Evolutionary conservation across 2,113 vertebrate species (phyloP).

Genomic region (Chionomys nivalis): DNA sequence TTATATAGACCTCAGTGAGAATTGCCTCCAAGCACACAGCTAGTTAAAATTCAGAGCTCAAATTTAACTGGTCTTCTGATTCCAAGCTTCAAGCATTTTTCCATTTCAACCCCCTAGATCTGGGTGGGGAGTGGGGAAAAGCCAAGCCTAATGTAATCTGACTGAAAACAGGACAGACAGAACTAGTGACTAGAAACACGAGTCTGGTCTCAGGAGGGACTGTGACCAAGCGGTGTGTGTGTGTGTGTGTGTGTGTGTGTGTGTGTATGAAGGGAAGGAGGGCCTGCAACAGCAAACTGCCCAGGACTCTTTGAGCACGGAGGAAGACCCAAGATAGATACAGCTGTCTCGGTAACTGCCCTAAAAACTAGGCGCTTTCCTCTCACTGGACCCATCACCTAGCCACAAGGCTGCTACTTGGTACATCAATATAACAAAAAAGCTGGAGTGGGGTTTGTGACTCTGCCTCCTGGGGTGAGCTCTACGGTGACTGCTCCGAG

Average conservation of each 20-base stretch:
- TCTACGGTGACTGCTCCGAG: not conserved
- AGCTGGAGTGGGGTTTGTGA: not conserved
- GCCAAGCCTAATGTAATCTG: not conserved
- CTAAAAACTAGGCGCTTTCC: slow-evolving; percentile 9
- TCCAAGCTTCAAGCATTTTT: slow-evolving; percentile 14
- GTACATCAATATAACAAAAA: not conserved
- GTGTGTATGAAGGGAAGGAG: not conserved
- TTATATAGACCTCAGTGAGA: not conserved
- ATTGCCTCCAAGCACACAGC: not conserved
- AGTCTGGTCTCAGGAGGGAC: not conserved
- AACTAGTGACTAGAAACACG: not conserved
- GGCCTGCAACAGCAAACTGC: not conserved
- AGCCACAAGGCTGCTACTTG: slow-evolving; percentile 10
- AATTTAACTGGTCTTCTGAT: not conserved
- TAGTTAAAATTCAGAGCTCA: not conserved
- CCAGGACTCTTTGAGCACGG: not conserved
- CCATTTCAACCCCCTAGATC: not conserved
- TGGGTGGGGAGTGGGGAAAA: not conserved
- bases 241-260: not conserved
- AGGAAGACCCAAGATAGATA: not conserved
- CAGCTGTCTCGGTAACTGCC: not conserved
- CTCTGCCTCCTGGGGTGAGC: not conserved
- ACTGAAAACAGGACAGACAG: not conserved
- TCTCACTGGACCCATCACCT: not conserved
- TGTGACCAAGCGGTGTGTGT: not conserved